phyloP scores from a whole-genome alignment of 2,113 vertebrate species.

The Gasterosteus nipponicus region DNA sequence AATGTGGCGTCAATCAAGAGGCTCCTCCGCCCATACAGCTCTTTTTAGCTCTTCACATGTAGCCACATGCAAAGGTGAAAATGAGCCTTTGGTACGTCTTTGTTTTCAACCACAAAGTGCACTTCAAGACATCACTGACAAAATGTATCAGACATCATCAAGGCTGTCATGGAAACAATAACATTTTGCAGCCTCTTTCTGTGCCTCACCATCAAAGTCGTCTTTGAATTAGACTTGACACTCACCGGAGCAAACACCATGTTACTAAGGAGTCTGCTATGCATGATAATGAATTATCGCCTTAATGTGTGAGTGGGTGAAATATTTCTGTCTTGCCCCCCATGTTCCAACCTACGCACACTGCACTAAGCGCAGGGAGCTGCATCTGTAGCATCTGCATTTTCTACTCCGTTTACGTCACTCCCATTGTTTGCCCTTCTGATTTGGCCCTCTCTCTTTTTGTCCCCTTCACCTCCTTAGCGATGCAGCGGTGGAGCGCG shows the following conservation, averaged over 20 bases:
- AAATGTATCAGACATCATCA: slow-evolving; percentile 64
- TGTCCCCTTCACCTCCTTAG: slow-evolving; percentile 37
- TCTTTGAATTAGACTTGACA: slow-evolving; percentile 56
- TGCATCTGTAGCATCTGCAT: slow-evolving; percentile 53
- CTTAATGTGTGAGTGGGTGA: slow-evolving; percentile 72
- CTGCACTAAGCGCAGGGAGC: slow-evolving; percentile 12
- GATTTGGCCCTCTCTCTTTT: slow-evolving; percentile 45
- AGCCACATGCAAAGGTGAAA: slow-evolving; percentile 36
- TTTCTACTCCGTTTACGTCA: slow-evolving; percentile 52
- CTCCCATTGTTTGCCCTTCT: slow-evolving; percentile 62
- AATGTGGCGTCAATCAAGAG: neutral
- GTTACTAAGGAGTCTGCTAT: slow-evolving; percentile 54
- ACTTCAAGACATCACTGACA: slow-evolving; percentile 47
- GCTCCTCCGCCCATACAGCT: neutral
- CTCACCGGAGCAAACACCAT: slow-evolving; percentile 47
- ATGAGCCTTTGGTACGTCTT: slow-evolving; percentile 17
- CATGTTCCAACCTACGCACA: slow-evolving; percentile 50
- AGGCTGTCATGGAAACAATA: slow-evolving; percentile 63
- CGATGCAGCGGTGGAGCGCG: slow-evolving; percentile 57
- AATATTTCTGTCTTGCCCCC: slow-evolving; percentile 53
- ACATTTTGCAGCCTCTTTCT: slow-evolving; percentile 58
- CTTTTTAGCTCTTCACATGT: neutral
- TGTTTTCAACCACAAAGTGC: slow-evolving; percentile 33
- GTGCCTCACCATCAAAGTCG: slow-evolving; percentile 51
- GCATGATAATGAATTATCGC: slow-evolving; percentile 68